Evolutionary conservation across 2,888 invertebrate species (phyloP), one percentile per base, ranked within the genome.

Genomic region (Leucophora obtusa): DNA sequence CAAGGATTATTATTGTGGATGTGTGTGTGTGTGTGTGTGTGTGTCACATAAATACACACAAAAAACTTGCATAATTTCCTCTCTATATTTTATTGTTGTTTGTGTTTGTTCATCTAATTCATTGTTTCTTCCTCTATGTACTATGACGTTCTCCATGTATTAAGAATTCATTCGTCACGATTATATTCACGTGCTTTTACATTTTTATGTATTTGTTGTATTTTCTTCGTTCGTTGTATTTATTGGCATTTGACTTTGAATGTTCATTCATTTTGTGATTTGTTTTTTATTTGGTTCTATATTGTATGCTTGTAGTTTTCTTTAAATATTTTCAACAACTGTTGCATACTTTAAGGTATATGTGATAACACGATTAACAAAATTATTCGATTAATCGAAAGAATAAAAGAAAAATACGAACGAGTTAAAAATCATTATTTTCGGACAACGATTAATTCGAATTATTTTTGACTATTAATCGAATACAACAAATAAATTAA

Each of bases 251-350:
- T 62, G 47, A 53, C 54, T 60, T 66, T 53, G 53, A 70, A 63
- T 73, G 53, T 69, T 76, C 51, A 65, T 59, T 59, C 21, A 17
- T 59, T 71, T 43, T n/a, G 43, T 51, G 58, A 38, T 65, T 71
- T 28, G 10, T 47, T 50, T 63, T 50, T 65, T 21, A 21, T 21
- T 21, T 21, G 21, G 21, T 21, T 21, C 21, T 21, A 21, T 21
- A 4, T 21, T n/a, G 4, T 4, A n/a, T 38, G 60, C 38, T 66
- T 54, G 58, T 68, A n/a, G 53, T 60, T 33, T 24, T 24, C 50
- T 43, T 56, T n/a, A n/a, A n/a, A n/a, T n/a, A n/a, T 15, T 14
- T 43, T 17, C 9, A 60, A 71, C 75, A 79, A 80, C 80, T 80
- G 80, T 76, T 80, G 80, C 80, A 62, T 66, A 66, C 50, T 47